Conservation (phyloP, 2,113 vertebrate genomes). For the Serilophus lunatus region DNA sequence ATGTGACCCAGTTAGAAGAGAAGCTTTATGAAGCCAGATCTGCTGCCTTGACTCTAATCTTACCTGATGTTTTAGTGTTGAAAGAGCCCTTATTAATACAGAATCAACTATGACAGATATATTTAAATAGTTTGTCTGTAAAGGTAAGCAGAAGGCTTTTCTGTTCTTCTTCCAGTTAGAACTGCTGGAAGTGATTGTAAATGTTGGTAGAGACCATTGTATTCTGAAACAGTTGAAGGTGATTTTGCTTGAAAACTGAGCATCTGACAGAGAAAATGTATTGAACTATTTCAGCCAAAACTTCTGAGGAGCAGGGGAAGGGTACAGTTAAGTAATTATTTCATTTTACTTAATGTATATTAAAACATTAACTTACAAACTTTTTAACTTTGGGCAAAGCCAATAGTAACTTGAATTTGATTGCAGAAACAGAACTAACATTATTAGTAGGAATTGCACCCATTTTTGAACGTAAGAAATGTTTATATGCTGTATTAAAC, state of each 20-base stretch:
- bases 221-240: neutral
- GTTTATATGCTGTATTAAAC: neutral
- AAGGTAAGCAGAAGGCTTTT: neutral
- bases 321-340: neutral
- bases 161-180: neutral
- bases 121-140: neutral
- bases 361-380: neutral
- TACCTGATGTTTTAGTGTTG: neutral
- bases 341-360: neutral
- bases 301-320: neutral
- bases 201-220: neutral
- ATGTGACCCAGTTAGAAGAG: neutral
- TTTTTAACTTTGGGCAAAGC: neutral
- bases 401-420: neutral
- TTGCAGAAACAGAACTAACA: neutral
- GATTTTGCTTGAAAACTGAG: neutral
- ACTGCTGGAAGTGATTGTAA: neutral
- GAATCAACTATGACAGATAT: neutral
- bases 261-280: neutral
- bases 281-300: neutral
- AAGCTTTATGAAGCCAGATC: neutral
- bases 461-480: neutral
- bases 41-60: neutral
- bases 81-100: neutral
- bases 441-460: neutral